Evolutionary conservation across 2,113 vertebrate species (phyloP).

Genomic region (Anguilla japonica): DNA sequence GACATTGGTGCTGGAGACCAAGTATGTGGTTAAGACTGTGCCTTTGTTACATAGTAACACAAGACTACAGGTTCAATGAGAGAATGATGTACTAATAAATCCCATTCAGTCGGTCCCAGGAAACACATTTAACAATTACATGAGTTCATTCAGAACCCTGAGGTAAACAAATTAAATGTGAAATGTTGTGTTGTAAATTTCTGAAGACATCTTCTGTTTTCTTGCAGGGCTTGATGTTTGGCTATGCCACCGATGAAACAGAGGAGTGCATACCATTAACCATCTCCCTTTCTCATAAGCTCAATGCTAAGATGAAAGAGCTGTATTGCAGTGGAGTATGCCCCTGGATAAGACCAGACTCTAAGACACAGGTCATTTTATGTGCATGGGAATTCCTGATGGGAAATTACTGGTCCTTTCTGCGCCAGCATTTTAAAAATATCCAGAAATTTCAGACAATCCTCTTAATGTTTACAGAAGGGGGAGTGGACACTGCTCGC

Average conservation of each 20-base stretch:
- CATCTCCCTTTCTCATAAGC: conserved; percentile 67
- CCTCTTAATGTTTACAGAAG: neutral
- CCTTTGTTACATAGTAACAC: neutral
- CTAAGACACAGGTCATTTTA: conserved; percentile 65
- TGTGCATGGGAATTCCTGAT: neutral
- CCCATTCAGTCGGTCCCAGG: neutral
- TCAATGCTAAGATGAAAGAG: conserved; percentile 66
- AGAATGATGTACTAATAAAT: neutral
- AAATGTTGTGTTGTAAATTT: too few species aligned
- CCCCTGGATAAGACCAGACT: conserved; percentile 70
- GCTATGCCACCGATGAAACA: conserved; percentile 73
- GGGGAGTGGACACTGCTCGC: too few species aligned
- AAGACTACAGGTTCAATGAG: neutral
- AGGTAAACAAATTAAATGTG: conserved; percentile 1
- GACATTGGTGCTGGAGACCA: conserved; percentile 74
- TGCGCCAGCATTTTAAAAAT: neutral
- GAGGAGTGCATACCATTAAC: conserved; percentile 73
- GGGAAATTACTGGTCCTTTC: neutral
- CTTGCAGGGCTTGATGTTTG: conserved; percentile 72
- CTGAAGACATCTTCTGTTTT: neutral
- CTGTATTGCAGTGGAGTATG: conserved; percentile 61
- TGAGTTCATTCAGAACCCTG: neutral
- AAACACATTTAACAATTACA: neutral
- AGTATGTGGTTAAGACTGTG: conserved; percentile 46
- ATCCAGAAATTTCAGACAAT: neutral